phyloP scores from a whole-genome alignment of 2,888 invertebrate genomes.

The Doris montereyensis region DNA sequence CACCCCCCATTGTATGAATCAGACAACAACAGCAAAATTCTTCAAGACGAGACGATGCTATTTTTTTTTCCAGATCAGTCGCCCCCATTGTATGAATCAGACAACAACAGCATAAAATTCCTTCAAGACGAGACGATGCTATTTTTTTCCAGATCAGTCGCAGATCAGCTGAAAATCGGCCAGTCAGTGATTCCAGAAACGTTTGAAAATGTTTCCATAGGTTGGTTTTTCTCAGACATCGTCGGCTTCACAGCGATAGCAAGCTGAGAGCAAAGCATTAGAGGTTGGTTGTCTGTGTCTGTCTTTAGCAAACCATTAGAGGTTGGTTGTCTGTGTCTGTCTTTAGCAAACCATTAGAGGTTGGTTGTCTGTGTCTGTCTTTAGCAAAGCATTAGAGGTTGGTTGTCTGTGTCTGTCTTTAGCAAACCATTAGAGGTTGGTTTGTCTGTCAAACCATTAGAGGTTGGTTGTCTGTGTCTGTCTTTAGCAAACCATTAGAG shows the following conservation, averaged over 20 bases:
- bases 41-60: too few species aligned
- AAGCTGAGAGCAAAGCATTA: constrained; percentile 61
- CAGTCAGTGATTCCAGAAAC: constrained; percentile 63
- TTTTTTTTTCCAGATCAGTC: too few species aligned
- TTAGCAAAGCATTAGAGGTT: too few species aligned
- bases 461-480: not conserved
- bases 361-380: not conserved
- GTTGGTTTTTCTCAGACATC: constrained; percentile 71
- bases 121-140: too few species aligned
- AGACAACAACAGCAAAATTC: too few species aligned
- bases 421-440: too few species aligned
- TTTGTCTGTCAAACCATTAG: too few species aligned
- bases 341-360: too few species aligned
- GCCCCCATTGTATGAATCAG: too few species aligned
- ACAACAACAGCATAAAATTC: too few species aligned
- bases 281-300: constrained; percentile 52
- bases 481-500: constrained; percentile 63
- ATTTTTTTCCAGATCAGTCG: constrained; percentile 61
- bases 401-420: not conserved
- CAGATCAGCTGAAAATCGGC: constrained; percentile 67
- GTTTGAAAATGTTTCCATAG: constrained; percentile 64
- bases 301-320: too few species aligned
- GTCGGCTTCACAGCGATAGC: constrained; percentile 70
- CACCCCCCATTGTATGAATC: not conserved
- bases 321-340: not conserved